Evolutionary conservation across 2,888 invertebrate genomes (phyloP), one percentile per base, ranked within the genome.

Genomic region (Andrena bucephala): DNA sequence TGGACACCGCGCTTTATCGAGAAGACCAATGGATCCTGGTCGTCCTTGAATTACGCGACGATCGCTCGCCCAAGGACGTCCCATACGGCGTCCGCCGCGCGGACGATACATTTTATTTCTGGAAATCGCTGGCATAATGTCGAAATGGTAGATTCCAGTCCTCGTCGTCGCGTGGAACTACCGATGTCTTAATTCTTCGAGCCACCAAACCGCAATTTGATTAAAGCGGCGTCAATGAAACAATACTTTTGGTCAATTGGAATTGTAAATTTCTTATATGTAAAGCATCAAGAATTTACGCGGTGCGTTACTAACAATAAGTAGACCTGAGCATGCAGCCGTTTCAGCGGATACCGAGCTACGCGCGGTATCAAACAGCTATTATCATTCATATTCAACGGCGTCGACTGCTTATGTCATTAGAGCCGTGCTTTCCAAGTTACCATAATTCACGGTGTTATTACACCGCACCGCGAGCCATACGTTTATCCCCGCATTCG

Each of bases 1-100:
- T 78, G 79, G 78, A 52, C 59, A n/a, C 42, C 42, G 74, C n/a
- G 60, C 68, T 68, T 72, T 68, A 62, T 60, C 62, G 71, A 31
- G 29, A 50, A 13, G 29, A 63, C 24, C 70, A 42, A 71, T 54
- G 75, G 57, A 66, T 60, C 83, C 74, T 57, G 68, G 83, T 69
- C 65, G 84, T 84, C 84, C 84, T 83, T 84, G 84, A 62, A 59
- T 69, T 29, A 36, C 48, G 62, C 73, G 69, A 7, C 63, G 57
- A 31, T 52, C 67, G 57, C 54, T 62, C 70, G 57, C 33, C 60
- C 63, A 70, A 83, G 74, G 70, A 82, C 77, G n/a, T 33, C n/a
- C 20, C 59, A 60, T 54, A 57, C 20, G 16, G 60, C 57, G 31
- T 59, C 57, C 33, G 60, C 48, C 50, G 42, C 48, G 36, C 16